phyloP scores from a whole-genome alignment of 2,888 invertebrate genomes.

The Cheiracanthium punctorium region DNA sequence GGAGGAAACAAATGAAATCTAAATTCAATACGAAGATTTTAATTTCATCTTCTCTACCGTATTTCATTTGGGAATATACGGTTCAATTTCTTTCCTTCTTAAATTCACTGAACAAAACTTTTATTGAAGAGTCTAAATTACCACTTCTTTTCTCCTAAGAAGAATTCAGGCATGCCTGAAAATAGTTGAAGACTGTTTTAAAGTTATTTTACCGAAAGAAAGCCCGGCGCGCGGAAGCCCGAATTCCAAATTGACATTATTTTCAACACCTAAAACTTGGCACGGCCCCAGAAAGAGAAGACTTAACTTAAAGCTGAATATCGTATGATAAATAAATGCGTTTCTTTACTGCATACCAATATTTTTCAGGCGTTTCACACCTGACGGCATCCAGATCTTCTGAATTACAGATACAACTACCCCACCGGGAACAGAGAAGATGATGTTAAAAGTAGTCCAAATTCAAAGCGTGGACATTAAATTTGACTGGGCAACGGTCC shows the following conservation, averaged over 20 bases:
- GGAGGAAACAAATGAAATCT: not conserved
- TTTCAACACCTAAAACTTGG: conserved; percentile 1
- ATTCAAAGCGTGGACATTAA: conserved; percentile 43
- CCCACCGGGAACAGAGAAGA: conserved; percentile 10
- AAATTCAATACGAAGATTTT: conserved; percentile 17
- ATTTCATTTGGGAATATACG: conserved; percentile 5
- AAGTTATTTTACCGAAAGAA: conserved; percentile 10
- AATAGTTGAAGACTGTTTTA: not conserved
- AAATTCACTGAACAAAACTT: conserved; percentile 8
- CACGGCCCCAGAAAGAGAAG: conserved; percentile 8
- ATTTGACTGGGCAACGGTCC: conserved; percentile 63
- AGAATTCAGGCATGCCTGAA: conserved; percentile 10
- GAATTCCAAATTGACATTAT: conserved; percentile 15
- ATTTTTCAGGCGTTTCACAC: conserved; percentile 33
- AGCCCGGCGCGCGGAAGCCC: not conserved
- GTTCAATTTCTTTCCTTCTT: not conserved
- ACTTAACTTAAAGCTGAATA: conserved; percentile 4
- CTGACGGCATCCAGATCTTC: conserved; percentile 21
- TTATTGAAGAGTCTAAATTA: conserved; percentile 13
- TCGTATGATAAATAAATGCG: conserved; percentile 25
- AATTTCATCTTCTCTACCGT: conserved; percentile 3
- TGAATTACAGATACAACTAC: conserved; percentile 23
- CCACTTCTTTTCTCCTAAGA: not conserved
- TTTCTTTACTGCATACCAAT: conserved; percentile 11
- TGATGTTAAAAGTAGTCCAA: conserved; percentile 42